Conservation (phyloP, 2,797 vertebrate genomes). For the Crypturellus tataupa region DNA sequence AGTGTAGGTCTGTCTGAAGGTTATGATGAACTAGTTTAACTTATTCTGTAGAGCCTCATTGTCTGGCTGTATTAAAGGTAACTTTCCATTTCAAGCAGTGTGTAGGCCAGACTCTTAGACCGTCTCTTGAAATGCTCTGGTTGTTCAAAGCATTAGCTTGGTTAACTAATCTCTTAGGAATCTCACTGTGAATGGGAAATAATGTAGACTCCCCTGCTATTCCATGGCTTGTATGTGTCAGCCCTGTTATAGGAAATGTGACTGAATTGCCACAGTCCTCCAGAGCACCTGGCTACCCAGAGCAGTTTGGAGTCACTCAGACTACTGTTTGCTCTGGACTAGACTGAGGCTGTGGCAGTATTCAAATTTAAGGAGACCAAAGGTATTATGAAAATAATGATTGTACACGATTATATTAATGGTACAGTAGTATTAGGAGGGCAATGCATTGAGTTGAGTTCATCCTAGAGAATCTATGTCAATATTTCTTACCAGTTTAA, state of each 20-base stretch:
- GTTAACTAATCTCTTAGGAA: background rate
- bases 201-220: background rate
- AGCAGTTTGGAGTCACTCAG: background rate
- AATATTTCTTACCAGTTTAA: background rate
- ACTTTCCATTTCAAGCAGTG: background rate
- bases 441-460: background rate
- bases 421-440: background rate
- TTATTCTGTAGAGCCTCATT: background rate
- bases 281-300: background rate
- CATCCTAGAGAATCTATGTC: background rate
- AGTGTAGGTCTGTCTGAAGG: background rate
- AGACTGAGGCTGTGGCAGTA: background rate
- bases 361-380: background rate
- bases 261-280: background rate
- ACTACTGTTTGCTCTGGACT: background rate
- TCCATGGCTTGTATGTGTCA: background rate
- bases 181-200: background rate
- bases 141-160: background rate
- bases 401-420: background rate
- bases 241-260: background rate
- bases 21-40: background rate
- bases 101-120: background rate
- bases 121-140: background rate
- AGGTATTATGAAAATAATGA: background rate
- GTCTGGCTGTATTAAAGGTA: background rate